Evolutionary conservation across 2,113 vertebrate species (phyloP), one percentile per base, ranked within the genome.

Genomic region (Halichoeres trimaculatus): DNA sequence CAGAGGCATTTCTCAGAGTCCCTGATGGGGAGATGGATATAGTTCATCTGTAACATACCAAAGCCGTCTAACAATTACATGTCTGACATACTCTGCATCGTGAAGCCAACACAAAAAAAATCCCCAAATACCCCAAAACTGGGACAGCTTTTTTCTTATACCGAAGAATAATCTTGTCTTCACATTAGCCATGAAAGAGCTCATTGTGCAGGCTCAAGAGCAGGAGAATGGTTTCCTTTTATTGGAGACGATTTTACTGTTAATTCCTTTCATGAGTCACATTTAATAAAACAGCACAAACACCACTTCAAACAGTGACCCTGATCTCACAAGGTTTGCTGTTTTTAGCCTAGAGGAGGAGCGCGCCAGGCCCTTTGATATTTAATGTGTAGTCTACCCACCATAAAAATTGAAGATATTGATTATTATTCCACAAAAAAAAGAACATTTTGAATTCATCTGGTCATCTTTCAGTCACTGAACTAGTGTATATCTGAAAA

Each of bases 1-100:
- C 89, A 86, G 86, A 88, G 83, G 84, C 80, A 89, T 88, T 91
- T 90, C 81, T 85, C 57, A n/a, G 56, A 83, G 86, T 87, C 89
- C 90, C 85, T 68, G 83, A 85, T 70, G 85, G 81, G 76, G 43
- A 71, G 84, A 81, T 78, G 72, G 76, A 86, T 87, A 66, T 67
- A 87, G 84, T 77, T 75, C 70, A 66, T 78, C 83, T 69, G 69
- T 43, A 47, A 74, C 83, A 89, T 83, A 72, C 70, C 62, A 20
- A 63, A 79, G 74, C 70, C 67, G 40, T 81, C 66, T 67, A 83
- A 91, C 85, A 85, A 89, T 83, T 78, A 69, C 81, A 80, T 48
- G 23, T 80, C 64, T 30, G 22, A 63, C 72, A 63, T 53, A 59
- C 56, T 80, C 43, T 41, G 34, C 52, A 61, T 59, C 20, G 40